Evolutionary conservation across 2,888 invertebrate genomes (phyloP).

Genomic region (Acanthosoma haemorrhoidale): DNA sequence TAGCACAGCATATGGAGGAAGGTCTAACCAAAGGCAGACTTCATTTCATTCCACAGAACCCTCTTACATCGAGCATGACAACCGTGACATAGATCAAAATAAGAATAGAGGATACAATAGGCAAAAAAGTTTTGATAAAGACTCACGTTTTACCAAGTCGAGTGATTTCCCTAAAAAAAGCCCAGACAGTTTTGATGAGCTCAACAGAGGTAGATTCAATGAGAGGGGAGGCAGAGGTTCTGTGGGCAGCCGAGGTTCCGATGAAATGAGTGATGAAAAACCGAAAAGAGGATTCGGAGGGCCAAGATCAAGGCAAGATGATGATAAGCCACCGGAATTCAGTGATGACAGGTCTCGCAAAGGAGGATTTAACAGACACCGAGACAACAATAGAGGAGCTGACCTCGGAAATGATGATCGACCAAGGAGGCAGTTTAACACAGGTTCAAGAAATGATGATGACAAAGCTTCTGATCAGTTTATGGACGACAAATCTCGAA

Average conservation of each 20-base stretch:
- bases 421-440: not conserved
- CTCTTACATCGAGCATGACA: not conserved
- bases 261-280: not conserved
- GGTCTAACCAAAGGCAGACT: not conserved
- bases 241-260: not conserved
- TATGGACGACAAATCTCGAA: not conserved
- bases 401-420: slow-evolving; percentile 21
- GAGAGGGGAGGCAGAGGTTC: not conserved
- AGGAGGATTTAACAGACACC: slow-evolving; percentile 36
- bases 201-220: not conserved
- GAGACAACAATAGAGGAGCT: slow-evolving; percentile 30
- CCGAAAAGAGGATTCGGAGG: not conserved
- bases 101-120: not conserved
- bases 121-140: slow-evolving; percentile 14
- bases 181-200: not conserved
- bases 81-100: slow-evolving; percentile 4
- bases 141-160: not conserved
- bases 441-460: not conserved
- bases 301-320: slow-evolving; percentile 26
- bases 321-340: slow-evolving; percentile 14
- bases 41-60: not conserved
- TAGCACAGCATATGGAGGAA: not conserved
- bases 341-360: slow-evolving; percentile 32
- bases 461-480: not conserved
- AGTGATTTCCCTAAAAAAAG: not conserved